A percentile compares a stretch with the other conserved stretches of the same genome.
Evolutionary conservation across 2,797 vertebrate genomes (phyloP).

Genomic region (Hydrocynus forskahlii): DNA sequence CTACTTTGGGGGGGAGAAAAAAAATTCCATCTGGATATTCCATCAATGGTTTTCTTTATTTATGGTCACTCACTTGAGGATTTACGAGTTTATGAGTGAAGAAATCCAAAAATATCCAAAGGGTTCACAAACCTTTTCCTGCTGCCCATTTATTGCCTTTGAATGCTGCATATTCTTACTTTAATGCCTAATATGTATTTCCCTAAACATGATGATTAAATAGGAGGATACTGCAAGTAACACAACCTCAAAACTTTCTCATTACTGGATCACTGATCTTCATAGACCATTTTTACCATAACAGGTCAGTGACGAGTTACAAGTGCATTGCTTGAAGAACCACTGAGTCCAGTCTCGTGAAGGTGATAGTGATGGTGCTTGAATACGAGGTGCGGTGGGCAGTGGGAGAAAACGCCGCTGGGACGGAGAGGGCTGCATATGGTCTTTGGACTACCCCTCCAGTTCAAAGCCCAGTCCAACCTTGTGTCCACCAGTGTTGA

Average conservation of each 20-base stretch:
- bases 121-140: neutral
- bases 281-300: neutral
- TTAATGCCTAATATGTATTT: neutral
- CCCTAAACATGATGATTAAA: neutral
- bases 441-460: constrained; percentile 71
- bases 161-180: neutral
- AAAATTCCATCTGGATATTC: no score
- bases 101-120: neutral
- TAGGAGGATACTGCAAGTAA: neutral
- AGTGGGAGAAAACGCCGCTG: constrained; percentile 5
- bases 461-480: constrained; percentile 94
- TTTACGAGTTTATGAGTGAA: neutral
- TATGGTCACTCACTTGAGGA: no score
- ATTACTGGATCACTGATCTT: constrained; percentile 24
- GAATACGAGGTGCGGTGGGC: constrained; percentile 23
- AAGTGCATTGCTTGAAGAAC: neutral
- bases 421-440: no score
- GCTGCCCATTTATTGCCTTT: neutral
- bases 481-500: constrained; percentile 93
- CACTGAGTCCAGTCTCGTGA: neutral
- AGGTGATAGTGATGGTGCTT: neutral
- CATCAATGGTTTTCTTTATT: neutral
- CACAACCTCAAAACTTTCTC: constrained; percentile 6
- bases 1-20: no score
- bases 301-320: neutral